Percentiles rank a stretch among this genome's conserved stretches.
phyloP scores from a whole-genome alignment of 1,140 invertebrate genomes.

The Halictus rubicundus region DNA sequence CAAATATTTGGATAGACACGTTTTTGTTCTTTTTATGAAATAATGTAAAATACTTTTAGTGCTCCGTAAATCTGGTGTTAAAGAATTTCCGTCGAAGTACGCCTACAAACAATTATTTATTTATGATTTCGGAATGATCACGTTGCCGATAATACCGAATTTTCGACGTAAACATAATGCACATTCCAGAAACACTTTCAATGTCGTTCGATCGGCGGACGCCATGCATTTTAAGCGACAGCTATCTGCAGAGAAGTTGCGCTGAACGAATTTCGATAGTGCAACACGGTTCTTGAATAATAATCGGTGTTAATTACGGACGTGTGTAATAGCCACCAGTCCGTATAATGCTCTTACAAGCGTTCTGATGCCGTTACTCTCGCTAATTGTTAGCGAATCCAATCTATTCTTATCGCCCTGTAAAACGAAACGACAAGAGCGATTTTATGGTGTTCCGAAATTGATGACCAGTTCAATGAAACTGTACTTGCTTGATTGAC shows the following conservation, averaged over 20 bases:
- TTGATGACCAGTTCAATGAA: no score
- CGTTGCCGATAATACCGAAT: conserved; percentile 14
- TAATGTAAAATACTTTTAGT: no score
- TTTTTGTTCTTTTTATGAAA: no score
- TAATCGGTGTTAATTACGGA: conserved; percentile 55
- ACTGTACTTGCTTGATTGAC: no score
- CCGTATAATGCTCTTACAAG: conserved; percentile 5
- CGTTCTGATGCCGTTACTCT: neutral
- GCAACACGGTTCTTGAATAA: conserved; percentile 37
- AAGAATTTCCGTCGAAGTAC: no score
- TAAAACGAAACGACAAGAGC: neutral
- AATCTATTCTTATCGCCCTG: conserved; percentile 9
- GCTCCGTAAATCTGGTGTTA: no score
- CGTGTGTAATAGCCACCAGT: conserved; percentile 13
- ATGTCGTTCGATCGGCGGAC: conserved; percentile 29
- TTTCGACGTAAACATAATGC: conserved; percentile 35
- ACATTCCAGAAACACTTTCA: conserved; percentile 44
- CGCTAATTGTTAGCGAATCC: conserved; percentile 20
- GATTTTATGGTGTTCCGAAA: neutral
- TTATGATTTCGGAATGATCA: neutral
- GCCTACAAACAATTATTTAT: neutral
- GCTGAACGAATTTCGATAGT: conserved; percentile 45
- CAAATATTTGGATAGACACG: no score
- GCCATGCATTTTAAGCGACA: conserved; percentile 52
- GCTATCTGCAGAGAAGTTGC: conserved; percentile 30